Evolutionary conservation across 2,797 vertebrate species (phyloP).

Genomic region (Pelodytes ibericus): DNA sequence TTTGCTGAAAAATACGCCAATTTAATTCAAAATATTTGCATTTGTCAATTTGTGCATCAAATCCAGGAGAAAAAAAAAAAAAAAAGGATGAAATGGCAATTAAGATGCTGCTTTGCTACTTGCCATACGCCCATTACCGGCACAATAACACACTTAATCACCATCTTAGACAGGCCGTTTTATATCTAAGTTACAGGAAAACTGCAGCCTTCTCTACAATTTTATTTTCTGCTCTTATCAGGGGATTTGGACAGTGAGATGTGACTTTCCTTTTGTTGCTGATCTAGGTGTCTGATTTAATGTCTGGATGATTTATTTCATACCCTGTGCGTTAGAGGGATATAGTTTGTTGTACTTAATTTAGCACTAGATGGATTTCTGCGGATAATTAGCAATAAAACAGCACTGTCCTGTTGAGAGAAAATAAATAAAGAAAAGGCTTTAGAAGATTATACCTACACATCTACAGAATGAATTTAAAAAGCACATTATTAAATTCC

Average conservation of each 20-base stretch:
- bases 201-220: conserved; percentile 11
- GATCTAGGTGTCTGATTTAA: conserved; percentile 13
- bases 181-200: conserved; percentile 29
- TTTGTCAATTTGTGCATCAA: conserved; percentile 1
- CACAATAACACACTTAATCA: conserved; percentile 36
- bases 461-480: too few species aligned
- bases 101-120: conserved; percentile 21
- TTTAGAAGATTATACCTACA: too few species aligned
- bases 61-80: neutral
- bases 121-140: conserved; percentile 10
- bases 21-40: neutral
- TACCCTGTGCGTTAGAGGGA: too few species aligned
- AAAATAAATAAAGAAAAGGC: too few species aligned
- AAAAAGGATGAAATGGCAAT: conserved; percentile 21
- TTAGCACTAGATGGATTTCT: too few species aligned
- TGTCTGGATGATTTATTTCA: conserved; percentile 13
- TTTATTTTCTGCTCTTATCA: conserved; percentile 14
- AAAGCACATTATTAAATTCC: too few species aligned
- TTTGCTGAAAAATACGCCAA: neutral
- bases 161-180: conserved; percentile 16
- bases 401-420: too few species aligned
- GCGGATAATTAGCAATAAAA: too few species aligned
- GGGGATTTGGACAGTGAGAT: conserved; percentile 8
- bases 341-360: too few species aligned
- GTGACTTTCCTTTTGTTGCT: conserved; percentile 11